Evolutionary conservation across 2,888 invertebrate genomes (phyloP), one percentile per base, ranked within the genome.

Genomic region (Ichneumoninae sp.): DNA sequence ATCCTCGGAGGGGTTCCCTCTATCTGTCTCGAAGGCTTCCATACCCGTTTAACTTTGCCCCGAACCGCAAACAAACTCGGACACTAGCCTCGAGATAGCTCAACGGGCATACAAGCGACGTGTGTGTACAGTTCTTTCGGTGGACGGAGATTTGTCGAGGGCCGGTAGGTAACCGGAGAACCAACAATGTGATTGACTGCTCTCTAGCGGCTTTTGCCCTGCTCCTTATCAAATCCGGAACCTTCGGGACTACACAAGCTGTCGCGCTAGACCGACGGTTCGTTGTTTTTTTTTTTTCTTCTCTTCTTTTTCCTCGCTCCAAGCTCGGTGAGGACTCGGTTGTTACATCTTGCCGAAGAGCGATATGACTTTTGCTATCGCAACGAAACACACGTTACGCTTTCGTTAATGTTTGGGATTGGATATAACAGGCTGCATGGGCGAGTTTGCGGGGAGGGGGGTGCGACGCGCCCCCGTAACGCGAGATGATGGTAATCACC

Each of bases 401-500:
- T 89, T 88, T 88, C 85, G 81, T 88, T 85, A 63, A 79, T 71
- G 65, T 68, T 79, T 66, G 30, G 47, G 30, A 54, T 44, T 26
- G 73, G 40, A 47, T 81, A 3, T 47, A 54, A 22, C 22, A 63
- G 77, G 81, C 82, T 75, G 85, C 44, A 68, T 83, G 85, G 73
- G 68, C 84, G 83, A 13, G 60, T 84, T 74, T 77, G 57, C 73
- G 44, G 33, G 68, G 60, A 83, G 74, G 74, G 71, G 81, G 85
- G 81, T 84, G 68, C 60, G 65, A 81, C 80, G 68, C 77, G 81
- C 86, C 83, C 86, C 75, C 71, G 86, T 86, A 86, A 88, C 85
- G 87, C 85, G 85, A 87, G 86, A 87, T 86, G 87, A 89, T 89
- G 87, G 85, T 87, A 87, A 89, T 88, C 85, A 77, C 76, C 44